These are phyloP conservation scores for Melanotaenia maccullochi DNA, from an alignment of 2,797 vertebrate species.

Conservation along the genomic window DNA sequence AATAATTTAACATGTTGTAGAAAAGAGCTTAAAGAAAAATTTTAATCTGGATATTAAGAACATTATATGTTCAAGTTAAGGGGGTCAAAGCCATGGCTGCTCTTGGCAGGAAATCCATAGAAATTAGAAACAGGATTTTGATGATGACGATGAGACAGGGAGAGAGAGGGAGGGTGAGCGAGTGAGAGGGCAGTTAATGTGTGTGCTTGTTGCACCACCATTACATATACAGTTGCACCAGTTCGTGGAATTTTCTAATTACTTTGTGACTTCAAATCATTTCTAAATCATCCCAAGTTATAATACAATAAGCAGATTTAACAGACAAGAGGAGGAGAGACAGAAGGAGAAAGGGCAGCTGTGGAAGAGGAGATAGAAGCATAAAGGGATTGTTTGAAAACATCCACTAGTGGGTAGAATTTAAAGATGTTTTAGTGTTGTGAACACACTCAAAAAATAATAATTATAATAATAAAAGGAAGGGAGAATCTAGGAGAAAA, in stretches of 20 bases:
- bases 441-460: slow-evolving; percentile 53
- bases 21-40: slow-evolving; percentile 83
- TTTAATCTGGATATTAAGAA: slow-evolving; percentile 88
- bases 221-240: slow-evolving; percentile 59
- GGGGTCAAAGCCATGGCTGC: slow-evolving; percentile 78
- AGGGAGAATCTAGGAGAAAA: slow-evolving; percentile 25
- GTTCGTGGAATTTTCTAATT: slow-evolving; percentile 76
- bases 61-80: slow-evolving; percentile 83
- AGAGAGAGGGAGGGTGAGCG: slow-evolving; percentile 16
- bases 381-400: slow-evolving; percentile 73
- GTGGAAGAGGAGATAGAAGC: slow-evolving; percentile 34
- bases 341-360: slow-evolving; percentile 29
- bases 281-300: slow-evolving; percentile 63
- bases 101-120: slow-evolving; percentile 80
- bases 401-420: slow-evolving; percentile 71
- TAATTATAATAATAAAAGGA: slow-evolving; percentile 4
- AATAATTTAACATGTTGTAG: slow-evolving; percentile 86
- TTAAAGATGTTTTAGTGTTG: slow-evolving; percentile 74
- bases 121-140: slow-evolving; percentile 85
- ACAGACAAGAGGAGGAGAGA: slow-evolving; percentile 46
- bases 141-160: slow-evolving; percentile 74
- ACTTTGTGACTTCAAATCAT: slow-evolving; percentile 76
- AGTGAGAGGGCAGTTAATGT: slow-evolving; percentile 43
- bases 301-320: slow-evolving; percentile 82
- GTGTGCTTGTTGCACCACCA: slow-evolving; percentile 56